Evolutionary conservation across 1,140 invertebrate species (phyloP), one percentile per base, ranked within the genome.

Genomic region (Conus betulinus): DNA sequence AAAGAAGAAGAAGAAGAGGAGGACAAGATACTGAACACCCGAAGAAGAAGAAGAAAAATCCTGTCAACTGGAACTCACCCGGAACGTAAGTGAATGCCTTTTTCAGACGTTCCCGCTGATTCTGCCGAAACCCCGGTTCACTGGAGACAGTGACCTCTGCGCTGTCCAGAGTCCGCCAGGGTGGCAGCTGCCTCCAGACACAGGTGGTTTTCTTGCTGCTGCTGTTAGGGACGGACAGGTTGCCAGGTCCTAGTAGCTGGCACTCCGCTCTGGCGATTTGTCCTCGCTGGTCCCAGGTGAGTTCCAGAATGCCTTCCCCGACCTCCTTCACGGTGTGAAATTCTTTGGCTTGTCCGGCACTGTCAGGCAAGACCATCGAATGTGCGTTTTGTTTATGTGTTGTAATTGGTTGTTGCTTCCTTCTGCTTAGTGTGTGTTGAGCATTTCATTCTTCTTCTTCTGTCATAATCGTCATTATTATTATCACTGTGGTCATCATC

Each of bases 401-500:
- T 8, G 1, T 60, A 60, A 60, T 39, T 39, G 39, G 39, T 39
- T 39, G 39, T 39, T 39, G 39, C 39, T 39, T 39, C 39, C 39
- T 39, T 39, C 39, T 39, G 39, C 39, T 39, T 39, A 39, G 39
- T 39, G 0, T 39, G 39, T 39, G 39, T 39, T 39, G 0, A 39
- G 39, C 39, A 39, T 39, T 39, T 39, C 39, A 39, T 39, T 39
- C 39, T n/a, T n/a, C n/a, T 39, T 39, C 39, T 39, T 39, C 0
- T 39, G 39, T 39, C 79, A 84, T 60, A 51, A 84, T 67, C 63
- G 84, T 53, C 87, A 88, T 67, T 57, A 84, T 23, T 23, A 79
- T 79, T 23, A 79, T 79, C 76, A 51, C 39, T 23, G 20, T 23
- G 0, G 20, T 23, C 5, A 79, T 23, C 76, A 79, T 79, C 76